Base-by-base conservation (phyloP, 2,888 invertebrate genomes). In the Rhaphigaster nebulosa region DNA sequence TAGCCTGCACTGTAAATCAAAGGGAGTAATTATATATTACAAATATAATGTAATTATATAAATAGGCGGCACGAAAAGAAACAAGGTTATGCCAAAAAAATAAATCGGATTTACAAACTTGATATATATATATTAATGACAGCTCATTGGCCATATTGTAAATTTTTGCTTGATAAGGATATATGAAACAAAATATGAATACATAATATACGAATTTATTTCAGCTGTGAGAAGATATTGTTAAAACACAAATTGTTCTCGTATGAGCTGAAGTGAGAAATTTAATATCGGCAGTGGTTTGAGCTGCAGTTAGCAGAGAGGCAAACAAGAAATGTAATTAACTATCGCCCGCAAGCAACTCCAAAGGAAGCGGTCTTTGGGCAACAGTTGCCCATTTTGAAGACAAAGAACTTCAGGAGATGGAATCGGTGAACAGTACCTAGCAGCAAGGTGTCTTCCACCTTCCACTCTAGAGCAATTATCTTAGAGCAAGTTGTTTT, bases 281-380 rank as follows among this genome's bases (percentile, higher is more conserved):
- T 76, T 76, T 76, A 76, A 76, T 76, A 76, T 76, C 34, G 70
- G 15, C 15, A 20, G 70, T 38, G 70, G 70, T 76, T 20, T 18
- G 38, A 76, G 70, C 70, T 76, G 70, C 70, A 76, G 70, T 76
- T 34, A 76, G 38, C n/a, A 76, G 34, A 76, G 70, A 76, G 70
- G 23, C 70, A 38, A 76, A 76, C 70, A 76, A 76, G 34, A 76
- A 76, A 6, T 38, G 70, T 76, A 76, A 76, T 76, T 76, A 76
- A 76, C 70, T 76, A 26, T 38, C 4, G 18, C 23, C 29, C n/a
- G 29, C 60, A 65, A 29, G 18, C 12, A 29, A 34, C 38, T 34
- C 70, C 20, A 23, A 38, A 76, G 70, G 70, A 76, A 76, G 70
- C 70, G 34, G 70, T 38, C 34, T 13, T 5, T 1, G 5, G 34